phyloP scores from a whole-genome alignment of 2,888 invertebrate species.

The Octodonta nipae region DNA sequence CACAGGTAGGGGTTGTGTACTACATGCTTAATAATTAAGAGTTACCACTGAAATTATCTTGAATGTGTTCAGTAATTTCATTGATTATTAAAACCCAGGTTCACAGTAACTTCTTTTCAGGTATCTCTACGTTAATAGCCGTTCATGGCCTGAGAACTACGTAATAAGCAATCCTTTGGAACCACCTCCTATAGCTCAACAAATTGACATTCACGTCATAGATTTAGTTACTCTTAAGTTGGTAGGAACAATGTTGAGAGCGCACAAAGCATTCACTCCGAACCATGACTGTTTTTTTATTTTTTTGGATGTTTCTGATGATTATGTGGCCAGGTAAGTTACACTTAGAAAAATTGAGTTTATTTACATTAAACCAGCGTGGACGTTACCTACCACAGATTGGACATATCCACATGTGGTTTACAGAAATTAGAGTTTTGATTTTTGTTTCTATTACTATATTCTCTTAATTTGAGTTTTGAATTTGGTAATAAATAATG shows the following conservation, averaged over 20 bases:
- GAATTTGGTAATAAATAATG: too few species aligned
- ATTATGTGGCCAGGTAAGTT: constrained; percentile 76
- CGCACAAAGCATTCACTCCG: constrained; percentile 71
- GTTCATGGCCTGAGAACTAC: constrained; percentile 70
- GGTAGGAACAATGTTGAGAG: constrained; percentile 63
- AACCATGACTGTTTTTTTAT: constrained; percentile 79
- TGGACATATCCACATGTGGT: too few species aligned
- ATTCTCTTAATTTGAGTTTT: too few species aligned
- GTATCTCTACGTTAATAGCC: constrained; percentile 68
- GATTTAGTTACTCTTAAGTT: constrained; percentile 61
- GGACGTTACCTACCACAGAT: too few species aligned
- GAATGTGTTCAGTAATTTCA: not conserved
- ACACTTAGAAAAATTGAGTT: too few species aligned
- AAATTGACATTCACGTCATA: constrained; percentile 77
- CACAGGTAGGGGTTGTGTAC: constrained; percentile 42
- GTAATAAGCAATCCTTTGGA: constrained; percentile 60
- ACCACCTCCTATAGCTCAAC: constrained; percentile 74
- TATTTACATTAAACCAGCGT: too few species aligned
- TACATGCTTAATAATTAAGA: too few species aligned
- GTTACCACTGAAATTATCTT: not conserved
- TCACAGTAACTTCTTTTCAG: constrained; percentile 35
- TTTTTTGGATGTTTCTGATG: constrained; percentile 67
- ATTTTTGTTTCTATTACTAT: too few species aligned
- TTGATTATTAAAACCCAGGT: constrained; percentile 1
- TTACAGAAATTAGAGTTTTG: too few species aligned